Conservation (phyloP, 2,888 invertebrate species). For the Rhabditophanes sp. region DNA sequence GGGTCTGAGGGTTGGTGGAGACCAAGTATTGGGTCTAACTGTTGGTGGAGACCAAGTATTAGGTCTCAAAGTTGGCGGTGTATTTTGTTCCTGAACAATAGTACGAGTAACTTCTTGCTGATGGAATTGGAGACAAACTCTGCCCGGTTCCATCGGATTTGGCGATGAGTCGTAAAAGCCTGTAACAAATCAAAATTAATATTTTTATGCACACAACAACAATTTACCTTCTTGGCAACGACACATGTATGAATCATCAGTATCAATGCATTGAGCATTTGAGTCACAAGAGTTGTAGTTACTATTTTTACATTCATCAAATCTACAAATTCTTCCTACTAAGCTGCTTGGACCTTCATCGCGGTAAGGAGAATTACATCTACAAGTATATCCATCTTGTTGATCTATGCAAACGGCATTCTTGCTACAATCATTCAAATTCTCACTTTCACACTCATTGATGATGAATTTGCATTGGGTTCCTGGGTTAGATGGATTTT, state of each 20-base stretch:
- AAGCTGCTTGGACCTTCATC: constrained; percentile 24
- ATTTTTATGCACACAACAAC: neutral
- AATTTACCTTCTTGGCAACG: constrained; percentile 16
- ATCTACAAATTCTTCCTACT: constrained; percentile 34
- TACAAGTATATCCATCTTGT: constrained; percentile 29
- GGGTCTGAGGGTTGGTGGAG: too few species aligned
- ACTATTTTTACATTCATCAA: constrained; percentile 31
- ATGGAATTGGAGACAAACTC: constrained; percentile 32
- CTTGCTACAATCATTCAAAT: constrained; percentile 40
- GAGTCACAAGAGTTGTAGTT: constrained; percentile 30
- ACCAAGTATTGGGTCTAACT: too few species aligned
- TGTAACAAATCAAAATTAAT: neutral
- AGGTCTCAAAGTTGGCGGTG: too few species aligned
- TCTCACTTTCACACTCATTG: constrained; percentile 40
- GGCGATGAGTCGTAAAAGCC: constrained; percentile 38
- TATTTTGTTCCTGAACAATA: too few species aligned
- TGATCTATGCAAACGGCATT: constrained; percentile 40
- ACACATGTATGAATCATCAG: constrained; percentile 35
- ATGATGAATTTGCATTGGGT: constrained; percentile 36
- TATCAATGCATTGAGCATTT: constrained; percentile 33
- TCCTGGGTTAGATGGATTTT: constrained; percentile 34
- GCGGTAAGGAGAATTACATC: constrained; percentile 26
- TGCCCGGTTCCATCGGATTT: constrained; percentile 28
- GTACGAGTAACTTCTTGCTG: constrained; percentile 4
- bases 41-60: too few species aligned